Percentiles rank a stretch among this genome's conserved stretches.
Evolutionary conservation across 2,888 invertebrate species (phyloP).

Genomic region (Tetragnatha montana): DNA sequence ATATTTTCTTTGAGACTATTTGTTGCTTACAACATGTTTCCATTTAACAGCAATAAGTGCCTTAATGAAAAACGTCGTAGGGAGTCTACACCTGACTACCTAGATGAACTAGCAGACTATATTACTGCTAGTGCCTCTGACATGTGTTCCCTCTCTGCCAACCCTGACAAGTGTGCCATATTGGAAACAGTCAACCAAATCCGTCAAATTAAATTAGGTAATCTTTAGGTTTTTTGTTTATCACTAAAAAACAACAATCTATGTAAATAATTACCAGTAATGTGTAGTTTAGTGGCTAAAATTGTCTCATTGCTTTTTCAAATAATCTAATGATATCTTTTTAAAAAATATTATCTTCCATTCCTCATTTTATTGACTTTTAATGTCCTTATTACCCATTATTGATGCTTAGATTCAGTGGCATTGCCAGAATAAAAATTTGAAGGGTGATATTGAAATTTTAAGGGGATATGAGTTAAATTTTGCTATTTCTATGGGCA

Average conservation of each 20-base stretch:
- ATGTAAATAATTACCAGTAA: neutral
- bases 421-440: too few species aligned
- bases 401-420: too few species aligned
- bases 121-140: conserved; percentile 88
- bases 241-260: neutral
- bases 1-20: too few species aligned
- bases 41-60: conserved; percentile 87
- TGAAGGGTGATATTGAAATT: too few species aligned
- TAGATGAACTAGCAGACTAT: conserved; percentile 97
- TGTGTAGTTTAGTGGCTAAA: too few species aligned
- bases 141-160: conserved; percentile 86
- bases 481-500: too few species aligned
- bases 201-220: conserved; percentile 82
- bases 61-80: conserved; percentile 74
- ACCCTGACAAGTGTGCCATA: conserved; percentile 95
- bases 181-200: conserved; percentile 90
- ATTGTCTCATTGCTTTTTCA: too few species aligned
- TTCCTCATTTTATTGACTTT: too few species aligned
- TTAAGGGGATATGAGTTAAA: too few species aligned
- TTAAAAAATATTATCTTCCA: too few species aligned
- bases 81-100: conserved; percentile 92
- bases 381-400: too few species aligned
- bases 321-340: too few species aligned
- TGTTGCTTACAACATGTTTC: conserved; percentile 73
- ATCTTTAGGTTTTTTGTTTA: neutral